A percentile compares a stretch with the other conserved stretches of the same genome.
phyloP scores from a whole-genome alignment of 2,888 invertebrate species.

The Aphodius sticticus region DNA sequence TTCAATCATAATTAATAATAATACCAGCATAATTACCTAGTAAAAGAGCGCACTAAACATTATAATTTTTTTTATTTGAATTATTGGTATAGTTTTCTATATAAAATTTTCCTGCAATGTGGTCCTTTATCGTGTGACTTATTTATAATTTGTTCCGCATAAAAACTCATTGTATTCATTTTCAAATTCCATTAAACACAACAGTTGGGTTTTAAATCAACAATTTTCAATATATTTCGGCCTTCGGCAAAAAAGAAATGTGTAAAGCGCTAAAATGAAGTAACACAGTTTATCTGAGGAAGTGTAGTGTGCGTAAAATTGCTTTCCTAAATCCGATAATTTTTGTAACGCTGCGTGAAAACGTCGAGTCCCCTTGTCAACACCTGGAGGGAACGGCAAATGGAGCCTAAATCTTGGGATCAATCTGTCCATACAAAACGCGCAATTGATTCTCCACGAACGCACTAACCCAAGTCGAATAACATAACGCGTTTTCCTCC shows the following conservation, averaged over 20 bases:
- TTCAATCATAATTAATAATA: too few relatives aligned
- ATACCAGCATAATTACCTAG: too few relatives aligned
- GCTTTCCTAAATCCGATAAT: background rate
- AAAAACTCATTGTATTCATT: too few relatives aligned
- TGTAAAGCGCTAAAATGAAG: background rate
- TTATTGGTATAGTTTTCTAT: too few relatives aligned
- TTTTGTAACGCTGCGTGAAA: background rate
- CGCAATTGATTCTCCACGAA: background rate
- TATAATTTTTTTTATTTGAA: too few relatives aligned
- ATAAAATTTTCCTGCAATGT: too few relatives aligned
- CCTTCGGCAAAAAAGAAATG: background rate
- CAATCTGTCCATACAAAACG: background rate
- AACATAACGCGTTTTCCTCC: background rate
- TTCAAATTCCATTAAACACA: too few relatives aligned
- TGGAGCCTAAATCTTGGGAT: background rate
- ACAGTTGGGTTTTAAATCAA: too few relatives aligned
- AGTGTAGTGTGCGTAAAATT: constrained; percentile 4
- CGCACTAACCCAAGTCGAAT: background rate
- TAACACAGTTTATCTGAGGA: background rate
- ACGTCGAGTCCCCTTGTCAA: background rate
- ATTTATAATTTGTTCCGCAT: too few relatives aligned
- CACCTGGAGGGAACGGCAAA: background rate
- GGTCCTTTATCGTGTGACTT: too few relatives aligned
- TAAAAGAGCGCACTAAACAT: too few relatives aligned
- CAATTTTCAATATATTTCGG: background rate